Base-by-base conservation (phyloP, 2,797 vertebrate species). In the Mus caroli region DNA sequence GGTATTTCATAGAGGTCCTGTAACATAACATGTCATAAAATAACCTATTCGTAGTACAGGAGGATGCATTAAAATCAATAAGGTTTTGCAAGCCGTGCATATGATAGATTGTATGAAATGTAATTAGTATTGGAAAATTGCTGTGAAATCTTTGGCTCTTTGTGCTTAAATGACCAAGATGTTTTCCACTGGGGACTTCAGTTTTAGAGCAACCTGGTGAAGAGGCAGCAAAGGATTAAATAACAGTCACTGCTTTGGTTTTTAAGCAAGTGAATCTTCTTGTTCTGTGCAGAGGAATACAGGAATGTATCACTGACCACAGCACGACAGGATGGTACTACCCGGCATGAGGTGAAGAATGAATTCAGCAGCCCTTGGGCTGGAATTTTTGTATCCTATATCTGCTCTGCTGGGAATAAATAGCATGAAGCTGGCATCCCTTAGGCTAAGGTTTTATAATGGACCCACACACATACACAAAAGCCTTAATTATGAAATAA, bases 101-200 rank as follows among this genome's bases (percentile, higher is more conserved):
- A 98, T 95, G 97, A 97, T 97, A 98, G 93, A 97, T 97, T 96
- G 97, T 97, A 94, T 43, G 54, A 97, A 98, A 98, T 95, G 95
- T 96, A 98, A 98, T 97, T 98, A 97, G 97, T 97, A 98, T 97
- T 96, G 97, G 96, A 97, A 97, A 97, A 97, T 97, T 96, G 92
- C 97, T 97, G 91, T 96, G 95, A 97, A 97, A 96, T 96, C 94
- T 96, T 93, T 88, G 97, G 95, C 94, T 97, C 95, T 97, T 95
- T 97, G 94, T 97, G 96, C 92, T 95, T 96, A 96, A 96, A 96
- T 94, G 97, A 97, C 96, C 80, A 56, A 91, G 60, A 91, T 96
- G 92, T 96, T 96, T 97, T 97, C 96, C 95, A 95, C 56, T 88
- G 94, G 91, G 69, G 94, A 67, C 52, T 96, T 80, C 62, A 95